Conservation (phyloP, 2,797 vertebrate species). For the Anas acuta region DNA sequence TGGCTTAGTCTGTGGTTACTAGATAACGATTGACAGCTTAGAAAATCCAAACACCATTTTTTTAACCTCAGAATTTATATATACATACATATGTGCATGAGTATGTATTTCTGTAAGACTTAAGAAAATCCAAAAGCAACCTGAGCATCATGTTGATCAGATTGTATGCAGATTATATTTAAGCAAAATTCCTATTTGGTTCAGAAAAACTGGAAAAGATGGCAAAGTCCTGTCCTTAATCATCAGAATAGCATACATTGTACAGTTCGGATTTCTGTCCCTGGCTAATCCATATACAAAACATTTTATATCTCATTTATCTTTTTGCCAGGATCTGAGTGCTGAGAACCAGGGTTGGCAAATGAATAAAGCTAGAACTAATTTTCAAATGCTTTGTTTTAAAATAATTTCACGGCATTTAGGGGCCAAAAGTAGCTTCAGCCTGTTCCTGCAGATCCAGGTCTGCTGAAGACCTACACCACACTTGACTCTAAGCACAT, state of each 20-base stretch:
- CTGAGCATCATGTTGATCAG: neutral
- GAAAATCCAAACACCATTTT: neutral
- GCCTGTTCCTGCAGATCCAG: neutral
- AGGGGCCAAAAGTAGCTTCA: neutral
- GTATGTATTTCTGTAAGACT: neutral
- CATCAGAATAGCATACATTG: neutral
- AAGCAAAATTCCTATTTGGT: neutral
- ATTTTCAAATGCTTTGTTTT: slow-evolving; percentile 19
- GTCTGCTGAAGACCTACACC: slow-evolving; percentile 1
- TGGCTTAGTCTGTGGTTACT: neutral
- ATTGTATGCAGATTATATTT: neutral
- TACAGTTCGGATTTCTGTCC: neutral
- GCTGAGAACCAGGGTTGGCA: neutral
- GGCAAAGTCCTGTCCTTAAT: neutral
- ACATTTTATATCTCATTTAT: neutral
- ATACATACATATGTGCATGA: neutral
- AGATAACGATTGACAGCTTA: neutral
- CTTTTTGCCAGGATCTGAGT: neutral
- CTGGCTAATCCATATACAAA: neutral
- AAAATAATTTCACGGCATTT: slow-evolving; percentile 8
- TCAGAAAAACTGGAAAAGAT: neutral
- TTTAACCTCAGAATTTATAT: neutral
- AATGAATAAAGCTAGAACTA: neutral
- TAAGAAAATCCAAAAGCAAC: neutral
- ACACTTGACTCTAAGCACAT: neutral